phyloP scores from a whole-genome alignment of 2,888 invertebrate species.

The Petrolisthes cinctipes region DNA sequence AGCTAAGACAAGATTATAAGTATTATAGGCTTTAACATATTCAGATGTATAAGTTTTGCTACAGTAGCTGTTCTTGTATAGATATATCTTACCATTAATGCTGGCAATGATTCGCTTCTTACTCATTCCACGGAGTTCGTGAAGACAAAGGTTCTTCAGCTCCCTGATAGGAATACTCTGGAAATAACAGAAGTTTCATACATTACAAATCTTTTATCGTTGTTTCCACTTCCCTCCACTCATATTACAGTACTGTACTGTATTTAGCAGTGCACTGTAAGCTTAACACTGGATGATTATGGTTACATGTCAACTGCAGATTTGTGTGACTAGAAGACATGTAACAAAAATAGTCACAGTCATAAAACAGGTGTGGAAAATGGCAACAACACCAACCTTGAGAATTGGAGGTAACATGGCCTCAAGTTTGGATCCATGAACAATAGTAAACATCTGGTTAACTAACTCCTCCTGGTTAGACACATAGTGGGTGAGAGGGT shows the following conservation, averaged over 20 bases:
- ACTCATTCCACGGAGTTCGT: conserved; percentile 68
- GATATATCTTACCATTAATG: conserved; percentile 55
- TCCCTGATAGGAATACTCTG: conserved; percentile 69
- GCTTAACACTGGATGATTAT: no score
- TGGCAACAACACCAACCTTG: conserved; percentile 68
- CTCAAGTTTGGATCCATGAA: conserved; percentile 69
- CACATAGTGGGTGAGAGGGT: conserved; percentile 70
- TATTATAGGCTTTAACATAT: neutral
- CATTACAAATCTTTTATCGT: no score
- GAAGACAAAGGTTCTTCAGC: conserved; percentile 69
- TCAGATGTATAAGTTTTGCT: neutral
- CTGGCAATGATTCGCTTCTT: conserved; percentile 61
- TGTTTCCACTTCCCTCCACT: no score
- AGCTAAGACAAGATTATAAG: neutral
- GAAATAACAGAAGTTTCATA: conserved; percentile 22
- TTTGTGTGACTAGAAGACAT: neutral
- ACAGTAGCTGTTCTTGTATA: neutral
- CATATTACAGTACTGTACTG: no score
- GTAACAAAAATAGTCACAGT: neutral
- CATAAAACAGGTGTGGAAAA: neutral
- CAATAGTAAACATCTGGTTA: conserved; percentile 70
- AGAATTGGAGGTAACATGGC: conserved; percentile 71
- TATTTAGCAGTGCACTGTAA: no score
- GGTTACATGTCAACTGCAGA: neutral
- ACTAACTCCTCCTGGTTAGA: conserved; percentile 69